These are phyloP conservation scores for Neosilurus mollespiculum DNA, from an alignment of 2,797 vertebrate genomes.

Conservation along the genomic window DNA sequence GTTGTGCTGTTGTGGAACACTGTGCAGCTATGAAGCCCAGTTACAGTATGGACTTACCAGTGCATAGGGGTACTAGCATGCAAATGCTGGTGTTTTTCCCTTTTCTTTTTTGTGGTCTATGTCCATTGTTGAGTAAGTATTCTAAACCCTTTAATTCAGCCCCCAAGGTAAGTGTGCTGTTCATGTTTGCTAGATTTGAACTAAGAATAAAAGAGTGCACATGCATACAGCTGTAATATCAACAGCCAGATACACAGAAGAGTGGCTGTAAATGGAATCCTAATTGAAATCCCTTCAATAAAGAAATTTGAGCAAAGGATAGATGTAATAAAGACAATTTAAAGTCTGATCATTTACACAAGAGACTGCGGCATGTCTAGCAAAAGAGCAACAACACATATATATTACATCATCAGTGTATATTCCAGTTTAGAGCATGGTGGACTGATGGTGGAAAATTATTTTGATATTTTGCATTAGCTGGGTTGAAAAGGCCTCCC, in stretches of 20 bases:
- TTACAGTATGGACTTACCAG: slow-evolving; percentile 88
- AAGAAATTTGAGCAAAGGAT: too few relatives aligned
- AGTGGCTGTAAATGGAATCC: not conserved
- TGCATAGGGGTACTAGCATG: slow-evolving; percentile 82
- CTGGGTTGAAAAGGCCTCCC: too few relatives aligned
- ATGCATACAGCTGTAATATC: slow-evolving; percentile 13
- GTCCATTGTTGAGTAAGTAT: slow-evolving; percentile 70
- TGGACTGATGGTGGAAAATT: too few relatives aligned
- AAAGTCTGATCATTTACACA: too few relatives aligned
- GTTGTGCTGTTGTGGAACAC: slow-evolving; percentile 81
- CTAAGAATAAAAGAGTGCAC: slow-evolving; percentile 28
- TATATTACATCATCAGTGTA: too few relatives aligned
- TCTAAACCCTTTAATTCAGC: slow-evolving; percentile 65
- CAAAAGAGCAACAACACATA: too few relatives aligned
- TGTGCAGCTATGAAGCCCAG: slow-evolving; percentile 80
- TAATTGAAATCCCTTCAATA: not conserved
- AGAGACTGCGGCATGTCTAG: too few relatives aligned
- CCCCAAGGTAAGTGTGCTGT: slow-evolving; percentile 70
- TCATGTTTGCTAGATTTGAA: slow-evolving; percentile 21
- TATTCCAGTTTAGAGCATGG: too few relatives aligned
- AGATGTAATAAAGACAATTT: too few relatives aligned
- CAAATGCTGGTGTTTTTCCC: slow-evolving; percentile 64
- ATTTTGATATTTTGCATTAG: too few relatives aligned
- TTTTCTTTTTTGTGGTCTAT: slow-evolving; percentile 56
- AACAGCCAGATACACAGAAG: not conserved